phyloP scores from a whole-genome alignment of 1,140 invertebrate species.

The Melitaea cinxia region DNA sequence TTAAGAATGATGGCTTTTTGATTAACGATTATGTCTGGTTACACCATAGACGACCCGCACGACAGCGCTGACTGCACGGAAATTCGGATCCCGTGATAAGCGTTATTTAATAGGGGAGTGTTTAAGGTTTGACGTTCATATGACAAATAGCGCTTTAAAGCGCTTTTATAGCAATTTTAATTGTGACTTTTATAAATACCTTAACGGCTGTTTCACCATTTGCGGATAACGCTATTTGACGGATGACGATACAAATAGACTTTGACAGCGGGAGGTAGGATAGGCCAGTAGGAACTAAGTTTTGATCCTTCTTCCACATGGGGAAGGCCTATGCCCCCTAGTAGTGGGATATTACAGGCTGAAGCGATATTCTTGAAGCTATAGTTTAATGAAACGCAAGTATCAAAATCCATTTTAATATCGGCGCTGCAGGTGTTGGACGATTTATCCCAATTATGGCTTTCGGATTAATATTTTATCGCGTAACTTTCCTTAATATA shows the following conservation, averaged over 20 bases:
- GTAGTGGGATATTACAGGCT: too few species aligned
- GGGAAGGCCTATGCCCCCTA: too few species aligned
- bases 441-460: slow-evolving; percentile 8
- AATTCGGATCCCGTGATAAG: slow-evolving; percentile 3
- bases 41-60: background rate
- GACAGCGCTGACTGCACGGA: background rate
- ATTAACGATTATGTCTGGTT: background rate
- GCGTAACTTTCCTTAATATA: background rate
- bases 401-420: slow-evolving; percentile 2
- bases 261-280: too few species aligned
- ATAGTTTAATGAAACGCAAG: background rate
- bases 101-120: background rate
- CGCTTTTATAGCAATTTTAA: background rate
- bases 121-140: background rate
- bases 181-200: too few species aligned
- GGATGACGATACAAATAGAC: too few species aligned
- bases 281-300: too few species aligned
- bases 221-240: too few species aligned
- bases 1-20: background rate
- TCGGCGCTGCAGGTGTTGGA: background rate
- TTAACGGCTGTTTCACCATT: too few species aligned
- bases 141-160: background rate
- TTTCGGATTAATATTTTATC: background rate
- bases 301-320: too few species aligned
- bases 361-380: background rate